Percentiles rank a stretch among this genome's conserved stretches.
Evolutionary conservation across 2,888 invertebrate species (phyloP).

Genomic region (Crioceris asparagi): DNA sequence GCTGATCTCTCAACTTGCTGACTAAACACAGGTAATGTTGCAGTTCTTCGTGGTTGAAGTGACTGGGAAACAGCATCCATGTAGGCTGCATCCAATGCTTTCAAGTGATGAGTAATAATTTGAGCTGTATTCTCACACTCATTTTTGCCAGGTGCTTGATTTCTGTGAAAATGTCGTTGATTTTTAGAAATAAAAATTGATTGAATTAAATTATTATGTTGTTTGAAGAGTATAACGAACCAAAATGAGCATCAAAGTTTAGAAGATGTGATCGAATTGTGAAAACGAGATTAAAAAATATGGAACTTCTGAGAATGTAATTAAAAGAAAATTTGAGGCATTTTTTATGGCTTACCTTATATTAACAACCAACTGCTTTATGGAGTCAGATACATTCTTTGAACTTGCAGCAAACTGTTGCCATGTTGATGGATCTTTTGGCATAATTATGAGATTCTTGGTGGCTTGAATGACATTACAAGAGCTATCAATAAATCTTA

Average conservation of each 20-base stretch:
- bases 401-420: conserved; percentile 88
- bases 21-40: conserved; percentile 42
- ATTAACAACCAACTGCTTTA: conserved; percentile 85
- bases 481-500: conserved; percentile 69
- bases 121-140: conserved; percentile 84
- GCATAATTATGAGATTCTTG: conserved; percentile 76
- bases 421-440: conserved; percentile 89
- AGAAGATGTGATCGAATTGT: too few species aligned
- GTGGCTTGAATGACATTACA: conserved; percentile 86
- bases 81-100: conserved; percentile 77
- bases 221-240: too few species aligned
- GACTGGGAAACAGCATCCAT: conserved; percentile 62
- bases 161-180: conserved; percentile 47
- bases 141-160: conserved; percentile 91
- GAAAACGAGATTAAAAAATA: not conserved
- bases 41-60: conserved; percentile 28
- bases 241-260: too few species aligned
- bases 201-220: too few species aligned
- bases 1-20: conserved; percentile 49
- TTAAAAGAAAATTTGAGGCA: too few species aligned
- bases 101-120: conserved; percentile 60
- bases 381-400: conserved; percentile 91
- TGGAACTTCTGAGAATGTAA: too few species aligned
- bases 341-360: conserved; percentile 55
- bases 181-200: too few species aligned